Base-by-base conservation (phyloP, 2,888 invertebrate genomes). In the Melanostoma mellinum region DNA sequence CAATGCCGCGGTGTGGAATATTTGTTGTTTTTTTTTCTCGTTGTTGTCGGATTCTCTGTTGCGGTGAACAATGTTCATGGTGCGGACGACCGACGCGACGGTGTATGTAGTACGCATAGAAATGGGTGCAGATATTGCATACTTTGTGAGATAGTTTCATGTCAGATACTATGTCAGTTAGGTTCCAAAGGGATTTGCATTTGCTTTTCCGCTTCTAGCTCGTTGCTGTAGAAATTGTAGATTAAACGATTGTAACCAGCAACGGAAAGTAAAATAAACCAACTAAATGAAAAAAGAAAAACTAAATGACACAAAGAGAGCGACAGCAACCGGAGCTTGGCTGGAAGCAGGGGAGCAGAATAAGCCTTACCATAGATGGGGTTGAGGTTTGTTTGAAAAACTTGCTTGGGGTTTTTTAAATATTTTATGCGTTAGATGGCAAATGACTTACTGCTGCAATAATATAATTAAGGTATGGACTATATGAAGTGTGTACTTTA, bases 81-180 rank as follows among this genome's bases (percentile, higher is more conserved):
- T 36, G 6, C 32, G 50, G 6, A 9, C 4, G 55, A 3, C 20
- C 20, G 40, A 30, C n/a, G 38, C 6, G 32, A 42, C 58, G 36
- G 32, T 0, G 44, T 6, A 60, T 46, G 44, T 44, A 60, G 10
- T 58, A 60, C 33, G 33, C 60, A n/a, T 60, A 8, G 44, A 65
- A 52, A 65, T 67, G 36, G 61, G 61, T 63, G 48, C 48, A 20
- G 20, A 20, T 20, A 20, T 20, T 32, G 42, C 10, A 9, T 9
- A 52, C 50, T 65, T 38, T 42, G 67, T 72, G 60, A 50, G 60
- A 72, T 60, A 72, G 52, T 72, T 72, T 52, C 60, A 71, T 72
- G 60, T 72, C 60, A 52, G 60, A 72, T 72, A 67, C 52, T 78
- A 46, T 78, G 65, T 78, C 77, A 78, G 77, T 35, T 42, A 33